Evolutionary conservation across 2,888 invertebrate genomes (phyloP), one percentile per base, ranked within the genome.

Genomic region (Tridacna crocea): DNA sequence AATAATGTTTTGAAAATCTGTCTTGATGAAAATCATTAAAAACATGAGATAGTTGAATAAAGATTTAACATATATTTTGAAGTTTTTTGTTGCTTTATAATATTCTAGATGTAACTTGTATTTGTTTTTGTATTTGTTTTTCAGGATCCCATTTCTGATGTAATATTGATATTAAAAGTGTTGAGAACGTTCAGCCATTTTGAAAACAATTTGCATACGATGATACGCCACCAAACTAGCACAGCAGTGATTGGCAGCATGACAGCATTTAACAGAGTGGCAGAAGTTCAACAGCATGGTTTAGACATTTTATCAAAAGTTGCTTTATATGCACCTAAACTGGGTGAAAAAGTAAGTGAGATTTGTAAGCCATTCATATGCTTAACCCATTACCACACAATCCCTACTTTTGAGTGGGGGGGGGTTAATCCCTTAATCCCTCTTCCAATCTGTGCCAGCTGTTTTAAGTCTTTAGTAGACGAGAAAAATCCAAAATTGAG

Each of bases 241-340:
- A 89, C 90, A 0, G 90, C 91, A 3, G 87, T 92, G 0, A 80
- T 93, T 72, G 93, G 92, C n/a, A 88, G 90, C 66, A 92, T 93
- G 92, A 88, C 92, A 0, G 92, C 87, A 0, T 91, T 90, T 79
- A 78, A 85, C n/a, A 85, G 88, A 11, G 85, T 83, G 8, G 73
- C 80, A 10, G 87, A 89, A n/a, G 86, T 93, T 10, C 93, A 93
- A 83, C 89, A 88, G 65, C 88, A 88, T 79, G 88, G 90, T 10
- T 79, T 91, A 26, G 91, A 91, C 72, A 91, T 92, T 17, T 82
- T 93, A 55, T 89, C 91, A n/a, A 91, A 90, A 63, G 81, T 93
- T 36, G 91, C 92, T 26, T 87, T 86, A 4, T 91, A 89, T 77
- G 84, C 82, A 65, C 91, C 91, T n/a, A 27, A 75, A 27, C 76